A percentile compares a stretch with the other conserved stretches of the same genome.
Conservation (phyloP, 2,797 vertebrate species). For the Clarias fuscus region DNA sequence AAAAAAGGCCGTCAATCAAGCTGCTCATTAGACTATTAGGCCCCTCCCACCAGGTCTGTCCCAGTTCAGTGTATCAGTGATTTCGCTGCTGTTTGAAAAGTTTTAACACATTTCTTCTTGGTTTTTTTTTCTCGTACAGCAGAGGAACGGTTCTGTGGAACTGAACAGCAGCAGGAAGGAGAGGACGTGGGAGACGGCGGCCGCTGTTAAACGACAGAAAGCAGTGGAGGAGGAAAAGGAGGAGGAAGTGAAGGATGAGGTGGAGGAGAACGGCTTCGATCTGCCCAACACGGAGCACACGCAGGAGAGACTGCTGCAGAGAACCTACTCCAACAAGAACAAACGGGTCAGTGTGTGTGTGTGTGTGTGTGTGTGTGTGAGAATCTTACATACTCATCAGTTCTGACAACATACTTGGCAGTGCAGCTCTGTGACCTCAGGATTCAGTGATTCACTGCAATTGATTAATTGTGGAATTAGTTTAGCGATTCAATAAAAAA, state of each 20-base stretch:
- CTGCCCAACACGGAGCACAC: constrained; percentile 81
- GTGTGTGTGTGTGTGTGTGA: constrained; percentile 9
- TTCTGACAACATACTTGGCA: not conserved
- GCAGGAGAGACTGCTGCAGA: constrained; percentile 88
- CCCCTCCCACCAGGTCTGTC: not conserved
- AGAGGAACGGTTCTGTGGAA: constrained; percentile 89
- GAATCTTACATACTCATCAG: too few species aligned
- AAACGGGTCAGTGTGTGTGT: constrained; percentile 82
- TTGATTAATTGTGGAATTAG: not conserved
- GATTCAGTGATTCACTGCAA: not conserved
- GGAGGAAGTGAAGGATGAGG: constrained; percentile 78
- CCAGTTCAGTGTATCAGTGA: not conserved
- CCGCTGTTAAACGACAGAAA: constrained; percentile 73
- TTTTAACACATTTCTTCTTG: constrained; percentile 4
- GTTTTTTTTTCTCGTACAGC: constrained; percentile 56
- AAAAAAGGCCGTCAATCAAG: not conserved
- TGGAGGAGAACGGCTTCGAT: constrained; percentile 83
- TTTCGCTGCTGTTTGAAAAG: not conserved
- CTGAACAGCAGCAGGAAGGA: constrained; percentile 85
- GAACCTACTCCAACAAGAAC: constrained; percentile 86
- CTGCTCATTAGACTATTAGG: not conserved
- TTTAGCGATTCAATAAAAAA: not conserved
- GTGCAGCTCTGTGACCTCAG: not conserved
- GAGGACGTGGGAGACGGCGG: constrained; percentile 84
- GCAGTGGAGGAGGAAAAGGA: constrained; percentile 75